Evolutionary conservation across 1,140 invertebrate genomes (phyloP).

Genomic region (Eufriesea mexicana): DNA sequence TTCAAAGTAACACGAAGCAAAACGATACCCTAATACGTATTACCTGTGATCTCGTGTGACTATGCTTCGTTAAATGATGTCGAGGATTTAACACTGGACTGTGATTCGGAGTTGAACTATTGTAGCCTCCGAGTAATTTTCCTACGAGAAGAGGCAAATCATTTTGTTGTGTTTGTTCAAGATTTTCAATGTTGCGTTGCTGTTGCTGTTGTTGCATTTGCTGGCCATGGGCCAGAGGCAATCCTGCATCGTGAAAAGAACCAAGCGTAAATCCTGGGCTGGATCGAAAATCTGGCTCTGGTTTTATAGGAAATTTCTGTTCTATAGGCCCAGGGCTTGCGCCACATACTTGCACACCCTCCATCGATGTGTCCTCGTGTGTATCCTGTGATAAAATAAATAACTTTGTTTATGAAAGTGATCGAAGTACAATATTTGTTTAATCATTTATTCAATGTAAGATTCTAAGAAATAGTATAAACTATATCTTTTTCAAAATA

Average conservation of each 20-base stretch:
- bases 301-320: slow-evolving; percentile 79
- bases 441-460: no score
- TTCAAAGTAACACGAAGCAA: no score
- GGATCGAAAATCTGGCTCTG: slow-evolving; percentile 79
- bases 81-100: slow-evolving; percentile 86
- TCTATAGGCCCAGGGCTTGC: slow-evolving; percentile 78
- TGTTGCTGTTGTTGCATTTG: slow-evolving; percentile 72
- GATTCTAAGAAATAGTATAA: no score
- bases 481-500: no score
- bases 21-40: not conserved
- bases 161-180: slow-evolving; percentile 77
- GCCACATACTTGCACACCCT: slow-evolving; percentile 81
- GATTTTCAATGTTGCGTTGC: slow-evolving; percentile 70
- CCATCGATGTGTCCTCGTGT: slow-evolving; percentile 82
- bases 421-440: no score
- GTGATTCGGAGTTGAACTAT: slow-evolving; percentile 85
- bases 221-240: slow-evolving; percentile 75
- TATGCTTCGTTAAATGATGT: slow-evolving; percentile 82
- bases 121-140: slow-evolving; percentile 85
- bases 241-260: slow-evolving; percentile 73
- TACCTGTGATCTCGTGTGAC: slow-evolving; percentile 80
- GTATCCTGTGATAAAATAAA: slow-evolving; percentile 70
- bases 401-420: not conserved
- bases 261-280: slow-evolving; percentile 74
- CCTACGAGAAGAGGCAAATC: slow-evolving; percentile 85